Percentiles rank a stretch among this genome's conserved stretches.
Conservation (phyloP, 2,113 vertebrate genomes). For the Anolis sagrei region DNA sequence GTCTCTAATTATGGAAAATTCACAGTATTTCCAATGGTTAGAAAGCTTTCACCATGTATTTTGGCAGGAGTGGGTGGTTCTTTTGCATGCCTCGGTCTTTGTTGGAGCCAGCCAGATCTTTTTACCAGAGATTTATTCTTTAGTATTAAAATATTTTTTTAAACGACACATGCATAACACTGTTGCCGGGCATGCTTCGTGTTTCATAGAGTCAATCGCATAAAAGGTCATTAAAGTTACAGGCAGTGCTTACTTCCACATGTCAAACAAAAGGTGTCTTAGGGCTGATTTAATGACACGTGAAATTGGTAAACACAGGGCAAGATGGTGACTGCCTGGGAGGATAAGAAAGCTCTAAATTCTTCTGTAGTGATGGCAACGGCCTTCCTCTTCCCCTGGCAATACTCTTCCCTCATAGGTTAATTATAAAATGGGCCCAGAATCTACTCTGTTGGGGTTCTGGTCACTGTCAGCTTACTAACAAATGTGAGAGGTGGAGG, state of each 20-base stretch:
- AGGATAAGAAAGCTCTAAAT: slow-evolving; percentile 21
- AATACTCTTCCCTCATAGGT: neutral
- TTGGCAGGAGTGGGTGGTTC: neutral
- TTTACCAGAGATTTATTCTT: slow-evolving; percentile 36
- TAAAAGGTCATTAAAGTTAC: slow-evolving; percentile 61
- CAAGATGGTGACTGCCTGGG: slow-evolving; percentile 36
- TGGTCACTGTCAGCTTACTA: neutral
- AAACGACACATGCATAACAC: slow-evolving; percentile 46
- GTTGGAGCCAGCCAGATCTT: slow-evolving; percentile 46
- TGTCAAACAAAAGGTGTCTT: slow-evolving; percentile 42
- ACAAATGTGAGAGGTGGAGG: neutral
- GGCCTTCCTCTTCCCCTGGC: slow-evolving; percentile 1
- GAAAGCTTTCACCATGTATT: neutral
- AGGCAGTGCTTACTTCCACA: slow-evolving; percentile 30
- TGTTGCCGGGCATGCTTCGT: slow-evolving; percentile 51
- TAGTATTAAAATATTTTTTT: slow-evolving; percentile 48
- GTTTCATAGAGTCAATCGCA: slow-evolving; percentile 43
- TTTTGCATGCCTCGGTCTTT: neutral
- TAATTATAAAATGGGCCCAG: neutral
- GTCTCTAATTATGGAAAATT: no score
- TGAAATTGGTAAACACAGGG: slow-evolving; percentile 44
- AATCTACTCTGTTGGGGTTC: neutral
- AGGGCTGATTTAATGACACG: slow-evolving; percentile 41
- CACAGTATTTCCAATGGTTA: no score
- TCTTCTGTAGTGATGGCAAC: slow-evolving; percentile 37